Conservation (phyloP, 2,888 invertebrate species). For the Pollenia amentaria region DNA sequence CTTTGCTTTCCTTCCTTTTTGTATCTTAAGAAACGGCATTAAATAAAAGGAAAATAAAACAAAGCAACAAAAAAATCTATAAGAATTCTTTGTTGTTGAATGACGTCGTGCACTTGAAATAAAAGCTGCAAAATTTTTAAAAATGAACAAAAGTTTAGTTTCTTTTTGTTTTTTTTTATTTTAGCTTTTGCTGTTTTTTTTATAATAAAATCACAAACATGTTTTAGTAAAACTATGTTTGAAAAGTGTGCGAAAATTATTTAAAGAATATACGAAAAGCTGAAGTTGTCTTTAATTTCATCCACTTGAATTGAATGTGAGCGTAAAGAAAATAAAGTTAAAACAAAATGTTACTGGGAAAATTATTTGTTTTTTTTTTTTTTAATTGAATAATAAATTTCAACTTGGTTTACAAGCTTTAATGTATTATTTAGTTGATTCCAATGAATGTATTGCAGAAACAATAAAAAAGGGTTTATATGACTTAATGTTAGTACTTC, state of each 20-base stretch:
- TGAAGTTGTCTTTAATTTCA: slow-evolving; percentile 3
- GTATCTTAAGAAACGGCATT: slow-evolving; percentile 29
- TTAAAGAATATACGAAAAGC: background rate
- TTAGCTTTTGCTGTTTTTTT: background rate
- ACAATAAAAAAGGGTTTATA: too few species aligned
- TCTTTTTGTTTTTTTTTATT: slow-evolving; percentile 10
- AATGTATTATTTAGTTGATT: too few species aligned
- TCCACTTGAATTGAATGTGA: background rate
- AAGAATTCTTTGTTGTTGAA: slow-evolving; percentile 46
- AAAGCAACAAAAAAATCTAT: slow-evolving; percentile 24
- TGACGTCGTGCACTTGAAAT: slow-evolving; percentile 63
- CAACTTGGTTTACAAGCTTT: background rate
- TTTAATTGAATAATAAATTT: background rate
- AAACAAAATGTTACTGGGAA: slow-evolving; percentile 20
- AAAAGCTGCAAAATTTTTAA: slow-evolving; percentile 48
- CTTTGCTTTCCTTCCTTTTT: slow-evolving; percentile 47
- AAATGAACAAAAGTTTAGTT: slow-evolving; percentile 51
- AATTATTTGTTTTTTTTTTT: background rate
- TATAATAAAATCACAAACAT: slow-evolving; percentile 45
- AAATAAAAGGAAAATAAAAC: background rate
- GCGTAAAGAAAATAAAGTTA: background rate
- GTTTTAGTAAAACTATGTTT: background rate
- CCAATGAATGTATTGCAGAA: too few species aligned
- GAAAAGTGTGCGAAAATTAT: background rate
- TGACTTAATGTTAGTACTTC: too few species aligned